Evolutionary conservation across 2,113 vertebrate genomes (phyloP), one percentile per base, ranked within the genome.

Genomic region (Phylloscopus whistleri): DNA sequence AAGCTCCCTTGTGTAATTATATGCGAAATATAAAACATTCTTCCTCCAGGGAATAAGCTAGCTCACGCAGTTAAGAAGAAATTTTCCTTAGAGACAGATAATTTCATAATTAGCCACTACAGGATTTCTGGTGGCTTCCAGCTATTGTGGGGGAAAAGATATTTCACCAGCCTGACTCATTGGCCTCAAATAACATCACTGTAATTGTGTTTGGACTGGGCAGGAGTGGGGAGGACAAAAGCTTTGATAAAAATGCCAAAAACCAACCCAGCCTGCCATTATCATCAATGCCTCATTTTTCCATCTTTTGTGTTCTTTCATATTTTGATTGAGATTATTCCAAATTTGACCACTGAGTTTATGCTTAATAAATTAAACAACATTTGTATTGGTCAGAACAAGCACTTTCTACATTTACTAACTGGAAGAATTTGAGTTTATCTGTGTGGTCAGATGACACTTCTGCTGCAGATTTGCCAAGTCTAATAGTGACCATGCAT

Each of bases 101-200:
- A 96, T 94, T 95, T 94, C 48, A 37, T 95, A 95, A 95, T 95
- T 97, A 94, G 63, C 33, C 59, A 86, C 87, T 91, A 59, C 74
- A 69, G 81, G 39, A 69, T 94, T 93, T 93, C 70, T 93, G 59
- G 49, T 79, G 63, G 46, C 59, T 93, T 93, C 55, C 63, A 97
- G 86, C 80, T 81, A 43, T 56, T 75, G 30, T 6, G 6, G 52
- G n/a, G 60, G 56, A 59, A 92, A 81, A 93, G 30, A 70, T 39
- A 43, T 44, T 53, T 53, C 69, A 76, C 46, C 51, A 82, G 55
- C 55, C 41, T 87, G 68, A 72, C 60, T 91, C 53, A 66, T 1
- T 51, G 69, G 60, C 20, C 77, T 91, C 58, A 53, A 53, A 56
- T 51, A 78, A 23, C 26, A 91, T 73, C 46, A 24, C 35, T 2